Percentiles rank a stretch among this genome's conserved stretches.
phyloP scores from a whole-genome alignment of 2,797 vertebrate genomes.

The Catostomus latipinnis region DNA sequence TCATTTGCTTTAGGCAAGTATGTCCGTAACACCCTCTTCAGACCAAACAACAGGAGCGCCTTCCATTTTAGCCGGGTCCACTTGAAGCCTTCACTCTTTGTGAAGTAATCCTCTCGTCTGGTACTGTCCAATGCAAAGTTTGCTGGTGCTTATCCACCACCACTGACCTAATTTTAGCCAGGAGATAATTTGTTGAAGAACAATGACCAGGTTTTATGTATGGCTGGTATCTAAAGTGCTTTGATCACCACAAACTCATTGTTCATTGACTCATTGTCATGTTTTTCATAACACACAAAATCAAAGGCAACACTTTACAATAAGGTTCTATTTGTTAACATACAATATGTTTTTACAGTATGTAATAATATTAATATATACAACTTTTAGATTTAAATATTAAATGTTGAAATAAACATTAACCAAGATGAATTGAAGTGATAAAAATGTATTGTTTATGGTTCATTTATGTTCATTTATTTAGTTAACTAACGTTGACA shows the following conservation, averaged over 20 bases:
- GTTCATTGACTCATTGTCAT: constrained; percentile 4
- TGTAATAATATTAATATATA: no score
- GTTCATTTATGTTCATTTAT: no score
- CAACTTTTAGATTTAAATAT: no score
- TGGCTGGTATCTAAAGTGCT: constrained; percentile 59
- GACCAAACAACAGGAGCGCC: constrained; percentile 74
- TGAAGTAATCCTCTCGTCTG: constrained; percentile 77
- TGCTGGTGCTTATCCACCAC: constrained; percentile 77
- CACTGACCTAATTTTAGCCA: constrained; percentile 75
- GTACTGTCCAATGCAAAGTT: constrained; percentile 67
- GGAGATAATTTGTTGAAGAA: constrained; percentile 74
- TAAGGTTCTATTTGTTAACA: no score
- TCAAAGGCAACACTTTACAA: no score
- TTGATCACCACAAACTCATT: constrained; percentile 66
- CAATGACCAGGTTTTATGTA: constrained; percentile 69
- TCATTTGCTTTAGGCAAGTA: constrained; percentile 67
- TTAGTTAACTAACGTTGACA: no score
- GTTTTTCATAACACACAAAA: neutral
- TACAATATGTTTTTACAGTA: no score
- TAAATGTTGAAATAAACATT: no score
- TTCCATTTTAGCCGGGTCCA: constrained; percentile 81
- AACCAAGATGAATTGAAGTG: no score
- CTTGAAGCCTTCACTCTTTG: constrained; percentile 74
- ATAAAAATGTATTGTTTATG: no score
- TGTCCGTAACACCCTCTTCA: constrained; percentile 79